Evolutionary conservation across 2,888 invertebrate species (phyloP).

Genomic region (Sminthurides aquaticus): DNA sequence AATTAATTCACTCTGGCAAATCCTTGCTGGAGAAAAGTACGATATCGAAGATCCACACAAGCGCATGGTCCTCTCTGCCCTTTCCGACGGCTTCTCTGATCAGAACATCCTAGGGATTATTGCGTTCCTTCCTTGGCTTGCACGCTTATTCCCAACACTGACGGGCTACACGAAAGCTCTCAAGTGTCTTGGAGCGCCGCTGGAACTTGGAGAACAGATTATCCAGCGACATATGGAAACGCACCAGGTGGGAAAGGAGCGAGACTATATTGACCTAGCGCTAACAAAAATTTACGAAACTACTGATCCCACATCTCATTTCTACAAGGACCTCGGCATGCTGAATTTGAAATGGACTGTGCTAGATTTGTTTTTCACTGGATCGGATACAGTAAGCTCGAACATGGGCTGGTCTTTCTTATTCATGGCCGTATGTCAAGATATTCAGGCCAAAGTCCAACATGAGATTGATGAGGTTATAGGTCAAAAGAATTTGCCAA

Average conservation of each 20-base stretch:
- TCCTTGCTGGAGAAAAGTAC: slow-evolving; percentile 39
- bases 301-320: slow-evolving; percentile 29
- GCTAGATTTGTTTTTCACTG: slow-evolving; percentile 39
- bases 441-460: slow-evolving; percentile 37
- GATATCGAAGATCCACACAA: slow-evolving; percentile 38
- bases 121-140: slow-evolving; percentile 36
- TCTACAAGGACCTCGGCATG: slow-evolving; percentile 34
- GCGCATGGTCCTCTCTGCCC: slow-evolving; percentile 17
- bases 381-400: slow-evolving; percentile 37
- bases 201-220: slow-evolving; percentile 32
- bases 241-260: slow-evolving; percentile 32
- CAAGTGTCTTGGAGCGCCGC: slow-evolving; percentile 34
- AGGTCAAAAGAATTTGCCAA: slow-evolving; percentile 28
- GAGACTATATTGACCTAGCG: slow-evolving; percentile 42
- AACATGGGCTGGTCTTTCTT: slow-evolving; percentile 38
- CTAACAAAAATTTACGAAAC: slow-evolving; percentile 39
- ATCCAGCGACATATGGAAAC: slow-evolving; percentile 35
- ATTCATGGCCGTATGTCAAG: slow-evolving; percentile 27
- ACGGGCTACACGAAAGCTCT: slow-evolving; percentile 37
- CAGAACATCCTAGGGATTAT: slow-evolving; percentile 38
- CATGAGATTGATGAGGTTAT: slow-evolving; percentile 44
- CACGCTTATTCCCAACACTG: slow-evolving; percentile 30
- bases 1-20: slow-evolving; percentile 34
- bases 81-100: slow-evolving; percentile 33
- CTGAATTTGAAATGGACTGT: slow-evolving; percentile 37